Evolutionary conservation across 2,797 vertebrate species (phyloP), one percentile per base, ranked within the genome.

Genomic region (Otolemur crassicaudatus): DNA sequence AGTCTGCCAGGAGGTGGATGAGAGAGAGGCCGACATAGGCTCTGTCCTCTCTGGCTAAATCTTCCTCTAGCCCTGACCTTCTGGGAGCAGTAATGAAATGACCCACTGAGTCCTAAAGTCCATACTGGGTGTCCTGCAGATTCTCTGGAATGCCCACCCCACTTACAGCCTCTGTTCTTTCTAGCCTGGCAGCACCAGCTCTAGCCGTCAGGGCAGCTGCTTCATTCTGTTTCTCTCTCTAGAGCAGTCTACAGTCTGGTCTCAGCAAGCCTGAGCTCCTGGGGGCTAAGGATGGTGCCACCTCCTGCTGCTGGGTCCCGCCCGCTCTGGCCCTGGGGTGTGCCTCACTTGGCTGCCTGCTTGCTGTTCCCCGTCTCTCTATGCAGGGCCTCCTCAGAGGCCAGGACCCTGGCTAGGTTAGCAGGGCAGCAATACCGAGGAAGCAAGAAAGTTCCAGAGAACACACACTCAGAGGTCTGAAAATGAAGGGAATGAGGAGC

Each of bases 391-490:
- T 76, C 75, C 65, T 95, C 53, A 43, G 70, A 65, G 67, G 61
- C 76, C 70, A 83, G 72, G 40, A 63, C 29, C 69, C 63, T 65
- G 43, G 76, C 75, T 94, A 92, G n/a, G 40, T 75, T 25, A 88
- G 58, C 72, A 82, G n/a, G 82, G 69, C 43, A 84, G 90, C 79
- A 81, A 60, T 19, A 88, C 31, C 0, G 34, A 88, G 56, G 49
- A 72, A 87, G 60, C 84, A n/a, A 95, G 77, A 87, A 79, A 56
- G 49, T 53, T 93, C 67, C n/a, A 58, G 73, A 83, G 40, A 72
- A 20, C 89, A 79, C 75, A 65, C 37, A 65, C 72, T 82, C 70
- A 77, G 86, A 95, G 87, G 80, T 75, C n/a, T 67, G 19, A 90
- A 63, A 0, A 4, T 11, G 37, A 58, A 80, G 94, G 82, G 58